phyloP scores from a whole-genome alignment of 1,140 invertebrate species.

The Meloidogyne exigua region DNA sequence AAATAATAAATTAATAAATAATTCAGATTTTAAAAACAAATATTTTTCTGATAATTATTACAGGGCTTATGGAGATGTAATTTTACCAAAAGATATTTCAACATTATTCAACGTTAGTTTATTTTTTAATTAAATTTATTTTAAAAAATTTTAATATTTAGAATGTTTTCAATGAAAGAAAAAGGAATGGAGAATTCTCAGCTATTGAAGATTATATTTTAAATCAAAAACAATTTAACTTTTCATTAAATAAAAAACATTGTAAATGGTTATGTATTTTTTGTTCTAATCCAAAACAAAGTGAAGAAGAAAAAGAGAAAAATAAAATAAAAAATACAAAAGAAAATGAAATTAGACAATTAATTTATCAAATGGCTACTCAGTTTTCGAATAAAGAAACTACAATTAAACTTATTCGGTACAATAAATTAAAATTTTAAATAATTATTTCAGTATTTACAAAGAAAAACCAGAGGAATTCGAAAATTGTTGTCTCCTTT shows the following conservation, averaged over 20 bases:
- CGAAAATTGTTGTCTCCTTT: conserved; percentile 1
- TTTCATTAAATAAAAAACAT: conserved; percentile 1
- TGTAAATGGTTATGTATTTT: background rate
- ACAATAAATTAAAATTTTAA: background rate
- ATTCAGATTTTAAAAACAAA: background rate
- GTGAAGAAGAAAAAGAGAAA: background rate
- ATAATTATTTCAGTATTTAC: background rate
- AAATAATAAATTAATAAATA: conserved; percentile 6
- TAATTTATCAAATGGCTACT: background rate
- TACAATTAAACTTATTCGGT: conserved; percentile 16
- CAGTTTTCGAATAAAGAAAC: background rate
- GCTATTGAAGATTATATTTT: background rate
- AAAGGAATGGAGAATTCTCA: background rate
- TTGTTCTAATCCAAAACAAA: background rate
- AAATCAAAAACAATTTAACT: background rate
- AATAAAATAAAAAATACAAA: background rate
- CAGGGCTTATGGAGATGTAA: background rate
- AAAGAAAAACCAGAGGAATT: conserved; percentile 7
- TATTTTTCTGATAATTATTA: background rate
- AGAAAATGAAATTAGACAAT: conserved; percentile 5
- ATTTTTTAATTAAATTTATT: background rate
- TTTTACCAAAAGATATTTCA: conserved; percentile 5
- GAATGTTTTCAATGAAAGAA: background rate
- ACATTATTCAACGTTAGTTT: background rate
- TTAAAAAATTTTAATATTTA: background rate